Evolutionary conservation across 2,113 vertebrate genomes (phyloP).

Genomic region (Circaetus gallicus): DNA sequence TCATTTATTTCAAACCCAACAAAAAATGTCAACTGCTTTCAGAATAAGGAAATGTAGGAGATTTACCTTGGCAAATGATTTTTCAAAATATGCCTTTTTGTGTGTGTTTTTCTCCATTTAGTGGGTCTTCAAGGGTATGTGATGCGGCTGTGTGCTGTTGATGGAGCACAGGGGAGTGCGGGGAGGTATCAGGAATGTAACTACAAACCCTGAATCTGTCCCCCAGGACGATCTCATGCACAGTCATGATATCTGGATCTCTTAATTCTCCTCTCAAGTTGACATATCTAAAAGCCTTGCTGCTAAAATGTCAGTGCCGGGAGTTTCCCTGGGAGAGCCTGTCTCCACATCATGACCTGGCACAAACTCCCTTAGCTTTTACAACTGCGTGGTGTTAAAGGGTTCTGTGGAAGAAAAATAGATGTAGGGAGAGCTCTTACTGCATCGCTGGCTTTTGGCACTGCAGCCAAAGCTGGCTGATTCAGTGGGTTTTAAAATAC

Average conservation of each 20-base stretch:
- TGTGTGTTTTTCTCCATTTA: neutral
- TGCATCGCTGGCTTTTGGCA: neutral
- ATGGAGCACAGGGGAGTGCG: neutral
- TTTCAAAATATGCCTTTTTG: neutral
- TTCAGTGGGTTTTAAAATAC: neutral
- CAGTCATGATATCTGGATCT: conserved; percentile 15
- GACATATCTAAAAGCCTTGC: conserved; percentile 3
- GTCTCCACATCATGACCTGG: conserved; percentile 41
- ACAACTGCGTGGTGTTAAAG: neutral
- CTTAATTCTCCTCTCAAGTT: neutral
- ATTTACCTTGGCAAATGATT: neutral
- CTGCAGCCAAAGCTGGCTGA: neutral
- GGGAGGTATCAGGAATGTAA: neutral
- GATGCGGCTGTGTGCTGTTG: neutral
- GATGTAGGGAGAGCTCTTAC: neutral
- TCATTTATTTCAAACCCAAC: neutral
- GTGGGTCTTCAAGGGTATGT: neutral
- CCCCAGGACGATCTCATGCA: neutral
- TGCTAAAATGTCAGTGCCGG: conserved; percentile 5
- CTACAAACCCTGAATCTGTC: neutral
- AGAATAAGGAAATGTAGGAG: neutral
- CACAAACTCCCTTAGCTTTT: conserved; percentile 32
- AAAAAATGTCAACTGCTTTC: neutral
- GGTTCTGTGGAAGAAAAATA: conserved; percentile 18
- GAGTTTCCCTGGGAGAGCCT: conserved; percentile 48